phyloP scores from a whole-genome alignment of 2,797 vertebrate genomes.

The Atherinosoma microstoma region DNA sequence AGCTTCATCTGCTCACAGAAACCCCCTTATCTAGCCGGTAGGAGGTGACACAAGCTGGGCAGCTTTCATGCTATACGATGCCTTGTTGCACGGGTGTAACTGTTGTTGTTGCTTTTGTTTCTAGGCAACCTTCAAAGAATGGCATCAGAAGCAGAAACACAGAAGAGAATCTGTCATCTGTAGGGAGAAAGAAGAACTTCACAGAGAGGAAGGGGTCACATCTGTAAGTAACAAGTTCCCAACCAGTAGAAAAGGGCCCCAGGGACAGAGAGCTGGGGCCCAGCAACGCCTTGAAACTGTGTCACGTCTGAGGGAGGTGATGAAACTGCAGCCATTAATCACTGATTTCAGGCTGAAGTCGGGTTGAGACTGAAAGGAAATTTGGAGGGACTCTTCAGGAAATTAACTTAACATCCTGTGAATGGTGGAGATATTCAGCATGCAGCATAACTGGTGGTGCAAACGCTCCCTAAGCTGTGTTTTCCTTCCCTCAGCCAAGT shows the following conservation, averaged over 20 bases:
- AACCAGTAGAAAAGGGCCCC: conserved; percentile 3
- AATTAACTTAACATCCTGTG: background rate
- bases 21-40: background rate
- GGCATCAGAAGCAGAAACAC: conserved; percentile 10
- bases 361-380: background rate
- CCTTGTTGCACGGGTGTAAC: background rate
- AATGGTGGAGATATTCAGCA: background rate
- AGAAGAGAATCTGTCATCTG: conserved; percentile 25
- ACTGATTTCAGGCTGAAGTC: too few relatives aligned
- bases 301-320: background rate
- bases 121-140: conserved; percentile 12
- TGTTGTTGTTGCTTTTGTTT: conserved; percentile 18
- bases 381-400: background rate
- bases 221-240: conserved; percentile 28
- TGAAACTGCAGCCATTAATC: background rate
- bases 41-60: background rate
- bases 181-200: conserved; percentile 21
- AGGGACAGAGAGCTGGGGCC: background rate
- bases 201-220: conserved; percentile 35
- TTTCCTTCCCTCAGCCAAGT: conserved; percentile 50
- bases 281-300: background rate
- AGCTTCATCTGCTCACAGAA: too few relatives aligned
- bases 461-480: conserved; percentile 25
- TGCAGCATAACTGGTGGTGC: background rate
- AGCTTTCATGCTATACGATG: background rate